A percentile compares a stretch with the other conserved stretches of the same genome.
Evolutionary conservation across 1,140 invertebrate genomes (phyloP).

Genomic region (Tribolium castaneum): DNA sequence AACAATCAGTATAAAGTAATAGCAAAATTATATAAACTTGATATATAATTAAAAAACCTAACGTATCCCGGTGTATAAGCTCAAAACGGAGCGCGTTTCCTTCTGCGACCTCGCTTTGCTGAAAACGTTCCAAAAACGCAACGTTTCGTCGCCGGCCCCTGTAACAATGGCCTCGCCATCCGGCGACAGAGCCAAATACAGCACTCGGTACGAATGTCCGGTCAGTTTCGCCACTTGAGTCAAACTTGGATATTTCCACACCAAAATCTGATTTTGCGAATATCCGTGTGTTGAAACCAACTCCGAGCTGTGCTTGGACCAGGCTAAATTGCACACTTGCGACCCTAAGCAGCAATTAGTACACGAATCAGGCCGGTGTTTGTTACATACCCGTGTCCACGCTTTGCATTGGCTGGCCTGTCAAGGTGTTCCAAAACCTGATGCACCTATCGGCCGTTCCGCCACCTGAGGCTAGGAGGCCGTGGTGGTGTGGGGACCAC

Average conservation of each 20-base stretch:
- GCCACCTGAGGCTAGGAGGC: conserved; percentile 95
- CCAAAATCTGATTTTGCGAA: conserved; percentile 98
- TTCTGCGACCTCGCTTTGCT: conserved; percentile 96
- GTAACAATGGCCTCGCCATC: conserved; percentile 99
- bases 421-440: conserved; percentile 99
- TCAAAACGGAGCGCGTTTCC: conserved; percentile 96
- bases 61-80: conserved; percentile 93
- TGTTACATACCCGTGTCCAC: conserved; percentile 87
- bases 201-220: conserved; percentile 96
- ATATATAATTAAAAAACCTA: conserved; percentile 57
- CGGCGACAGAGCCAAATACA: conserved; percentile 98
- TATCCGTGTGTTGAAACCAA: conserved; percentile 99
- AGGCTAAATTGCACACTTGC: conserved; percentile 98
- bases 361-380: not conserved
- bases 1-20: conserved; percentile 21
- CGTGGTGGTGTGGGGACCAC: conserved; percentile 99
- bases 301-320: conserved; percentile 99
- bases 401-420: conserved; percentile 98
- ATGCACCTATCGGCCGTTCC: conserved; percentile 99
- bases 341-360: conserved; percentile 73
- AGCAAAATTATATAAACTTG: conserved; percentile 21
- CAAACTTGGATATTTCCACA: conserved; percentile 99
- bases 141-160: conserved; percentile 98
- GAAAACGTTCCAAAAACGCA: conserved; percentile 99
- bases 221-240: conserved; percentile 98